Evolutionary conservation across 2,888 invertebrate genomes (phyloP).

Genomic region (Arrhopalites spinosus): DNA sequence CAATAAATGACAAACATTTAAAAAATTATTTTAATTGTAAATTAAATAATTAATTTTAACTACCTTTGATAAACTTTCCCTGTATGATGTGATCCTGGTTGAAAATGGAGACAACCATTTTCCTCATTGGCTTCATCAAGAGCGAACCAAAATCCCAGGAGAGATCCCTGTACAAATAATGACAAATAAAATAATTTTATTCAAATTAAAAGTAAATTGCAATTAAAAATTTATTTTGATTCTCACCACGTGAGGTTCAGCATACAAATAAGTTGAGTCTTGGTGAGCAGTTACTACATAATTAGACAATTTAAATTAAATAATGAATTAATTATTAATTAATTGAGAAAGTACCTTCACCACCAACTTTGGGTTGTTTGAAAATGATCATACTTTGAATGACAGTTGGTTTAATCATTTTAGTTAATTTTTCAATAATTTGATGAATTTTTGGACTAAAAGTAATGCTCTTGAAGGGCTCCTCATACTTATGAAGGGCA

Average conservation of each 20-base stretch:
- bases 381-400: conserved; percentile 98
- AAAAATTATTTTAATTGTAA: too few relatives aligned
- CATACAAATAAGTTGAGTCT: conserved; percentile 85
- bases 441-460: conserved; percentile 83
- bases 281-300: conserved; percentile 76
- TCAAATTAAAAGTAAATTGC: too few relatives aligned
- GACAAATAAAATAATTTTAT: too few relatives aligned
- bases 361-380: conserved; percentile 89
- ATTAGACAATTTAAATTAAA: background rate
- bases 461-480: conserved; percentile 76
- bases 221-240: too few relatives aligned
- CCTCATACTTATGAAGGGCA: conserved; percentile 80
- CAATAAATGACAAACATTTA: too few relatives aligned
- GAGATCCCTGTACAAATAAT: conserved; percentile 66
- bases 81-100: conserved; percentile 87
- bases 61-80: conserved; percentile 61
- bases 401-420: conserved; percentile 76
- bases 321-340: background rate
- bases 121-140: conserved; percentile 88
- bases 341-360: conserved; percentile 72
- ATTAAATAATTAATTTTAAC: background rate
- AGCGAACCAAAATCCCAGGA: conserved; percentile 94
- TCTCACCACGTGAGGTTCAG: conserved; percentile 74
- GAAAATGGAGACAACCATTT: conserved; percentile 94
- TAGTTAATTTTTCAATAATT: conserved; percentile 72